These are phyloP conservation scores for Tragelaphus buxtoni DNA, from an alignment of 2,113 vertebrate genomes.

Conservation along the genomic window DNA sequence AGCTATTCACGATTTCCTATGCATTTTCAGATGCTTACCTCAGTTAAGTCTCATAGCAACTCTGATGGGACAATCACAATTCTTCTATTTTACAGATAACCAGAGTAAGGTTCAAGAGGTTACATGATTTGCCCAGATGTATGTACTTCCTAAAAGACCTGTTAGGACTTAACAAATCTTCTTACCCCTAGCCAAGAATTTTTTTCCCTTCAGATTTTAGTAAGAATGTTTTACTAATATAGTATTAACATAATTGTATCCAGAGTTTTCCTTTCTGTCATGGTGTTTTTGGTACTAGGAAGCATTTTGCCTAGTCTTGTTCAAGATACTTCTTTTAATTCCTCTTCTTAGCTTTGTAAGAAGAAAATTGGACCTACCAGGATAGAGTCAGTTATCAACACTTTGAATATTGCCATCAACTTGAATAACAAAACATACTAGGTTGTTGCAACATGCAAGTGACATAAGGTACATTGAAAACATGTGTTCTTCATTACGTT, in stretches of 20 bases:
- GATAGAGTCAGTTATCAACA: constrained; percentile 50
- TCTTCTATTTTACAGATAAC: neutral
- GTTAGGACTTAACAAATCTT: neutral
- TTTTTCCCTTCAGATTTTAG: neutral
- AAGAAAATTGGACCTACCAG: neutral
- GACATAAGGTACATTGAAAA: constrained; percentile 42
- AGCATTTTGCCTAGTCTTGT: neutral
- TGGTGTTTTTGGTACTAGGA: neutral
- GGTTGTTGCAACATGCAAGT: constrained; percentile 8
- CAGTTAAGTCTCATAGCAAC: neutral
- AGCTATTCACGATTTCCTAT: neutral
- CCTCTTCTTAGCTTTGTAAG: neutral
- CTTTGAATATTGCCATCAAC: neutral
- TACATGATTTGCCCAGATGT: neutral
- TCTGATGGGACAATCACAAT: neutral
- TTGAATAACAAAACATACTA: constrained; percentile 36
- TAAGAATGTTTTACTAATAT: neutral
- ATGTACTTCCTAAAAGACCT: neutral
- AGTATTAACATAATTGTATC: neutral
- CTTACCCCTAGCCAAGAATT: neutral
- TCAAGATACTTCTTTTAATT: neutral
- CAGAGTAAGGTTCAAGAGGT: neutral
- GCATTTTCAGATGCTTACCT: neutral
- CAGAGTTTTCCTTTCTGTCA: neutral
- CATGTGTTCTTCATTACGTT: constrained; percentile 43